Percentiles rank a stretch among this genome's conserved stretches.
Conservation (phyloP, 2,797 vertebrate genomes). For the Microcaecilia unicolor region DNA sequence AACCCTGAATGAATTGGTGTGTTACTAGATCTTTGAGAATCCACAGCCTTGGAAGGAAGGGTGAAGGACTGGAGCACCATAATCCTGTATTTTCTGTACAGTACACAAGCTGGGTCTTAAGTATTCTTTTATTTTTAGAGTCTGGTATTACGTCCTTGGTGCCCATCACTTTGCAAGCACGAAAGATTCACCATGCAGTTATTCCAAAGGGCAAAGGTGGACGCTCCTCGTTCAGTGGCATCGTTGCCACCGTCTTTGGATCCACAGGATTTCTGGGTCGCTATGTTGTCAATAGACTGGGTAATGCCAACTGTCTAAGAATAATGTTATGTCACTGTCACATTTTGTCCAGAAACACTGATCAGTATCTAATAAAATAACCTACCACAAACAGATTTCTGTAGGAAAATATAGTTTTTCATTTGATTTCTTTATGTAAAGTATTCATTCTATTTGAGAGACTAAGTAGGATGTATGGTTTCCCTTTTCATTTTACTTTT, state of each 20-base stretch:
- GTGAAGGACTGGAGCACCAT: not conserved
- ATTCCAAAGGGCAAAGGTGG: slow-evolving; percentile 82
- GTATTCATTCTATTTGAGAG: too few species aligned
- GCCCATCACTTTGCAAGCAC: slow-evolving; percentile 47
- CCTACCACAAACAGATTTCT: too few species aligned
- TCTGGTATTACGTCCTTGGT: slow-evolving; percentile 40
- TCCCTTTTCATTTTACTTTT: too few species aligned
- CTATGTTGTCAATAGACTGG: slow-evolving; percentile 81
- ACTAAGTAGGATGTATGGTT: too few species aligned
- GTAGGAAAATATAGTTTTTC: too few species aligned
- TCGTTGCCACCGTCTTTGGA: slow-evolving; percentile 89
- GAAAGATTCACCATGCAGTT: slow-evolving; percentile 70
- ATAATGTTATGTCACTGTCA: too few species aligned
- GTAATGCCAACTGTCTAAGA: too few species aligned
- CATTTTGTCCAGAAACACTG: too few species aligned
- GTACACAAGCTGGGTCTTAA: not conserved
- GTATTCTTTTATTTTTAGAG: slow-evolving; percentile 38
- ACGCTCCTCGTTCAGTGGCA: slow-evolving; percentile 83
- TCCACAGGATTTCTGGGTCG: slow-evolving; percentile 89
- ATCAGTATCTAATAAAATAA: too few species aligned
- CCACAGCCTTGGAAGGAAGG: not conserved
- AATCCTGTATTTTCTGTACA: not conserved
- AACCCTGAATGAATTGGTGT: not conserved
- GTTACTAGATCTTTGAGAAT: rapidly evolving
- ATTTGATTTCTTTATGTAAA: too few species aligned